Conservation (phyloP, 2,797 vertebrate genomes). For the Chaetodon trifasciatus region DNA sequence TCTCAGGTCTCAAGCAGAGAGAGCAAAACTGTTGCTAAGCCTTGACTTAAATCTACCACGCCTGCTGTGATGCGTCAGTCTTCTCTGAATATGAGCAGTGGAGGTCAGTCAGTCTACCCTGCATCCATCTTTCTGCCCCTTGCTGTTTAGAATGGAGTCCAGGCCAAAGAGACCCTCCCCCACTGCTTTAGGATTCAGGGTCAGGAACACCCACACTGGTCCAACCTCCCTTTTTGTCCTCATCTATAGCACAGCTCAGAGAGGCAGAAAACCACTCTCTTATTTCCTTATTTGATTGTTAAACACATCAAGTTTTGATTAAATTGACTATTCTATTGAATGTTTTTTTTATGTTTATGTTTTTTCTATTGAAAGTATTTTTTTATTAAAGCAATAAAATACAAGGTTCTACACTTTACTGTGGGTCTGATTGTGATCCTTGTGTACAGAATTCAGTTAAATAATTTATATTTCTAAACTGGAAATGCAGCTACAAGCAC, state of each 20-base stretch:
- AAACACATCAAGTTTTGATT: not conserved
- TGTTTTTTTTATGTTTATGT: too few species aligned
- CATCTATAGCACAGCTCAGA: not conserved
- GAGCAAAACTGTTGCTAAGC: not conserved
- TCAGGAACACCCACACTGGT: not conserved
- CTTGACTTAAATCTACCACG: conserved; percentile 15
- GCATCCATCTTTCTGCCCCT: conserved; percentile 18
- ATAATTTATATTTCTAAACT: not conserved
- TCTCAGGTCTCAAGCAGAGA: conserved; percentile 14
- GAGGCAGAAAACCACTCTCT: too few species aligned
- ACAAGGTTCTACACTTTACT: not conserved
- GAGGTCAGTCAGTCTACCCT: conserved; percentile 24
- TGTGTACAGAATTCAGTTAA: not conserved
- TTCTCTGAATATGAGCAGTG: not conserved
- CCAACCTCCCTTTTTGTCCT: not conserved
- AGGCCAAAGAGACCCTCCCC: conserved; percentile 34
- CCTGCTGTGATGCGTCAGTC: conserved; percentile 23
- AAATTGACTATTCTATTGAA: too few species aligned
- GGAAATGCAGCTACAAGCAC: not conserved
- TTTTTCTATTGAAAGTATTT: too few species aligned
- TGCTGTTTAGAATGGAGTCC: conserved; percentile 10
- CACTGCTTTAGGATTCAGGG: not conserved
- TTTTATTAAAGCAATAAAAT: not conserved
- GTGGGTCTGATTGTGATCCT: not conserved
- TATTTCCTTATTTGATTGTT: not conserved